Percentiles rank a stretch among this genome's conserved stretches.
phyloP scores from a whole-genome alignment of 2,888 invertebrate species.

The Euproctis similis region DNA sequence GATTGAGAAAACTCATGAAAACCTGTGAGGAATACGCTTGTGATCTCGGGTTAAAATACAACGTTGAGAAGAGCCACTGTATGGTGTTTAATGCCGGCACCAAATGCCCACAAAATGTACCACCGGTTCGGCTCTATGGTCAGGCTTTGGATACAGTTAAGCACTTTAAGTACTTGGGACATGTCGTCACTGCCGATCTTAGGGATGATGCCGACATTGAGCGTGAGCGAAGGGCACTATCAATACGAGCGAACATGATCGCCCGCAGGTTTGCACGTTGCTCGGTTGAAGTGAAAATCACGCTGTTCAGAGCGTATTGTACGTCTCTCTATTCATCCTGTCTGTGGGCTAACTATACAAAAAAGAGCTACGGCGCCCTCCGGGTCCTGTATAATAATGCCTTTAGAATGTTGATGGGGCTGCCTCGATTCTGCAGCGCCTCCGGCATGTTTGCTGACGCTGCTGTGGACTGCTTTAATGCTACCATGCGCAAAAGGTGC shows the following conservation, averaged over 20 bases:
- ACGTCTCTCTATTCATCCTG: not conserved
- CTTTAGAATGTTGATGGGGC: too few species aligned
- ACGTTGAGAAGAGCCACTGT: slow-evolving; percentile 1
- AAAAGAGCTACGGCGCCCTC: too few species aligned
- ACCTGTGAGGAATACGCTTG: not conserved
- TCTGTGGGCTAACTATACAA: not conserved
- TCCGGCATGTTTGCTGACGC: too few species aligned
- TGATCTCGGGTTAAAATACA: not conserved
- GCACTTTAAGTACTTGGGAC: not conserved
- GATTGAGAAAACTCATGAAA: not conserved
- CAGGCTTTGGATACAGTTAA: not conserved
- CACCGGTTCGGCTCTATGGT: slow-evolving; percentile 1
- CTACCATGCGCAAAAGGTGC: too few species aligned
- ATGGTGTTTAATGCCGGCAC: not conserved
- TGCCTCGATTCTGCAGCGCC: too few species aligned
- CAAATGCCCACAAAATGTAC: not conserved
- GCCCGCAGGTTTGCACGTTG: not conserved
- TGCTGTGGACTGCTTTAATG: too few species aligned
- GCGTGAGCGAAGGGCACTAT: not conserved
- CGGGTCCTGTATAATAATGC: not conserved
- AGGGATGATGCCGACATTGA: not conserved
- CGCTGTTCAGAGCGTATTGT: not conserved
- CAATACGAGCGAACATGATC: not conserved
- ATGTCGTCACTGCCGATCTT: not conserved
- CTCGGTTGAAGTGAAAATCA: not conserved